Conservation (phyloP, 92 coral and sea anemone genomes). For the Actinernus sp. region DNA sequence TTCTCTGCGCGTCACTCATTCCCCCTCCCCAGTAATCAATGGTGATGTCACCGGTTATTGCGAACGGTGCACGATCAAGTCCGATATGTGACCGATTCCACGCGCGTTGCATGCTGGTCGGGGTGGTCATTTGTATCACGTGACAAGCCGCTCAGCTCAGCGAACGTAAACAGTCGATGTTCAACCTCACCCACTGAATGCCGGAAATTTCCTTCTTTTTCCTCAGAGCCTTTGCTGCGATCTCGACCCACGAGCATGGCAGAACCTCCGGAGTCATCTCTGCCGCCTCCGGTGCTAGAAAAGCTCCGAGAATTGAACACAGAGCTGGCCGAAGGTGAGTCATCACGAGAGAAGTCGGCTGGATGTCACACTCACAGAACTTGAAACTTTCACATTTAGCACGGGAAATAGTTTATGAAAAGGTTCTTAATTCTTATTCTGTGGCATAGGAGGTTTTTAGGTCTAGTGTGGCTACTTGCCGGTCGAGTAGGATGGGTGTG, state of each 20-base stretch:
- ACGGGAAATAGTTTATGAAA: conserved; percentile 5
- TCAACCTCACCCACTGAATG: conserved; percentile 95
- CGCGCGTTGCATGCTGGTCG: conserved; percentile 51
- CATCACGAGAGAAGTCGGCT: not conserved
- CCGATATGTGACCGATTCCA: no score
- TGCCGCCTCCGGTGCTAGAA: conserved; percentile 87
- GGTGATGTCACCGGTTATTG: no score
- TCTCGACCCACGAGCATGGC: conserved; percentile 90
- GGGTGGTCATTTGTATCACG: conserved; percentile 26
- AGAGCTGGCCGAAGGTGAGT: conserved; percentile 98
- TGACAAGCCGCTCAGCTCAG: conserved; percentile 30
- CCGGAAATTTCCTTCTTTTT: conserved; percentile 74
- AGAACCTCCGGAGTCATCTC: conserved; percentile 92
- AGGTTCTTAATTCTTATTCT: not conserved
- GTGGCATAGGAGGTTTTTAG: not conserved
- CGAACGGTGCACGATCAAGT: no score
- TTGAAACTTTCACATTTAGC: not conserved
- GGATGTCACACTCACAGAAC: conserved; percentile 23
- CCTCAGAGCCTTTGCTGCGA: conserved; percentile 79
- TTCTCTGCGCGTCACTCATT: no score
- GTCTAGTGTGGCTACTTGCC: conserved; percentile 27
- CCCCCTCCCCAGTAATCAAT: no score
- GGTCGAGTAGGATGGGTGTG: conserved; percentile 44
- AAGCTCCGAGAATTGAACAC: conserved; percentile 90
- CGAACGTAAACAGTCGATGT: conserved; percentile 47